Conservation (phyloP, 2,113 vertebrate species). For the Hippolais icterina region DNA sequence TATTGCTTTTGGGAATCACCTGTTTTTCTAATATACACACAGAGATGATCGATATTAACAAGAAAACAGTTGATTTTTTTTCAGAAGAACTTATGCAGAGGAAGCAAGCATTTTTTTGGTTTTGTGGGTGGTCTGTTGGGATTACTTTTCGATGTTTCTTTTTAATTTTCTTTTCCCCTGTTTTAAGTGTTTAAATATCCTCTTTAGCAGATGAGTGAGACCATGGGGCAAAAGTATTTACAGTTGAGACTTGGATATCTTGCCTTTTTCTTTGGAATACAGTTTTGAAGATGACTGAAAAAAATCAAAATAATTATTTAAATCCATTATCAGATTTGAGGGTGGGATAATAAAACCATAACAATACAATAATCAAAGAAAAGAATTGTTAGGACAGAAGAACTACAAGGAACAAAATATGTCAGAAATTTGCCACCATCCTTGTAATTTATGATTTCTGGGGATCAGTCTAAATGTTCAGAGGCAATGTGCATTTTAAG, state of each 20-base stretch:
- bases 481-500: neutral
- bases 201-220: neutral
- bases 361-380: neutral
- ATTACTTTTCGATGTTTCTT: neutral
- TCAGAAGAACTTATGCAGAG: neutral
- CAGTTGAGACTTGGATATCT: neutral
- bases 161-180: neutral
- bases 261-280: neutral
- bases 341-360: neutral
- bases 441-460: neutral
- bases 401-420: neutral
- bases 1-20: neutral
- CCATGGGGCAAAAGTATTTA: neutral
- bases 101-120: neutral
- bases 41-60: neutral
- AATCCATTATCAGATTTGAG: neutral
- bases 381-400: neutral
- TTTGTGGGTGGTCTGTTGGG: neutral
- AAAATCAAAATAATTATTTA: neutral
- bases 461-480: neutral
- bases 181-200: neutral
- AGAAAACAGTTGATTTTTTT: neutral
- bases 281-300: neutral
- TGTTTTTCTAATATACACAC: neutral
- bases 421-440: neutral